A percentile compares a stretch with the other conserved stretches of the same genome.
phyloP scores from a whole-genome alignment of 2,113 vertebrate genomes.

The Malurus melanocephalus region DNA sequence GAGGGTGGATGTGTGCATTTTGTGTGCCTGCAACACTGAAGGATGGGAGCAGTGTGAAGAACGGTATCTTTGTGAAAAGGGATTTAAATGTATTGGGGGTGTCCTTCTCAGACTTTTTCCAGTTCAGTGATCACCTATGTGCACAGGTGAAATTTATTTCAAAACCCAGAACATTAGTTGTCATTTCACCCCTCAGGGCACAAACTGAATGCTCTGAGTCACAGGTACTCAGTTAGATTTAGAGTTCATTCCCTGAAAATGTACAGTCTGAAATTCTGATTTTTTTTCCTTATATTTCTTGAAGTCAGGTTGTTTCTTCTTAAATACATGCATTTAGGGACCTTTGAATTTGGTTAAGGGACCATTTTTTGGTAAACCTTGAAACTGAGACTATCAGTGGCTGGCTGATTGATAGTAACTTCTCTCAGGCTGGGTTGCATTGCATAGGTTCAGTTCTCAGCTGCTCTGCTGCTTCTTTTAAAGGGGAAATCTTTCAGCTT shows the following conservation, averaged over 20 bases:
- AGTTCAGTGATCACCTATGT: neutral
- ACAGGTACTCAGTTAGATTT: neutral
- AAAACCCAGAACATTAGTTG: neutral
- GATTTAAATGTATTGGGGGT: rapidly evolving
- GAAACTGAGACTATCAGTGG: neutral
- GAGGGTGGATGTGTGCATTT: rapidly evolving
- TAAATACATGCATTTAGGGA: neutral
- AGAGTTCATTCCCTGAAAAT: neutral
- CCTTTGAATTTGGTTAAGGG: neutral
- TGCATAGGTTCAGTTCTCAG: neutral
- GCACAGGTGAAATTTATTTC: neutral
- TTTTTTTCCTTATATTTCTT: neutral
- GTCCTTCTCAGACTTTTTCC: neutral
- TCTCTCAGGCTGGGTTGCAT: neutral
- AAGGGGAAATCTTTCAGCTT: neutral
- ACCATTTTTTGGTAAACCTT: neutral
- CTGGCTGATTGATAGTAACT: neutral
- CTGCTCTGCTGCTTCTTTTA: neutral
- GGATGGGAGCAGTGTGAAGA: neutral
- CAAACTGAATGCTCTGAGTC: neutral
- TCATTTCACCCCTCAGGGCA: neutral
- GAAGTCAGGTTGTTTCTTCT: neutral
- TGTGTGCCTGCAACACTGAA: neutral
- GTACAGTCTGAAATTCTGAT: neutral
- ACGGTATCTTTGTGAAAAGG: neutral